phyloP scores from a whole-genome alignment of 2,888 invertebrate species.

The Pimpla rufipes region DNA sequence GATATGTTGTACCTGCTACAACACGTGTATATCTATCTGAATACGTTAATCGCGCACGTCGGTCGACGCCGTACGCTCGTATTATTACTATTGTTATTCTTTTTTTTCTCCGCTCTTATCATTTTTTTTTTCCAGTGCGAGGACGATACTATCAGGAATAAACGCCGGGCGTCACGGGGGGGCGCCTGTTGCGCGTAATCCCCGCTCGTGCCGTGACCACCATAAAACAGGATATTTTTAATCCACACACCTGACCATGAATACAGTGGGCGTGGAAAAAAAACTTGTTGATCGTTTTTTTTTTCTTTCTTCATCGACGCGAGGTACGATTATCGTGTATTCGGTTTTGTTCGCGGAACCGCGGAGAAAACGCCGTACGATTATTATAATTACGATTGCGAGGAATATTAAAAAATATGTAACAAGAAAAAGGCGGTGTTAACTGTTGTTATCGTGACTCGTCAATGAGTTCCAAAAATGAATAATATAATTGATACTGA shows the following conservation, averaged over 20 bases:
- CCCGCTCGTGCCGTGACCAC: conserved; percentile 14
- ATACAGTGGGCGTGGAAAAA: not conserved
- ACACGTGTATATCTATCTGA: not conserved
- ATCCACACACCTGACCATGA: not conserved
- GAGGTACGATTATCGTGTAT: not conserved
- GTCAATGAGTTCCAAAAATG: too few species aligned
- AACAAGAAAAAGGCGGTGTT: too few species aligned
- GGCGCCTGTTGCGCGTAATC: conserved; percentile 53
- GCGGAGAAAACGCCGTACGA: not conserved
- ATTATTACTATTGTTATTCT: conserved; percentile 13
- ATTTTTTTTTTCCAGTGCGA: conserved; percentile 18
- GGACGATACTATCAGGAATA: conserved; percentile 32
- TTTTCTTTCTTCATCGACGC: not conserved
- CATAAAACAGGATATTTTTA: not conserved
- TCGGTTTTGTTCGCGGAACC: not conserved
- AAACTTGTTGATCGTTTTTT: not conserved
- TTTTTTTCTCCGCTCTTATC: not conserved
- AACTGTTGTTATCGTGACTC: too few species aligned
- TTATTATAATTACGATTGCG: not conserved
- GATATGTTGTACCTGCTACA: conserved; percentile 23
- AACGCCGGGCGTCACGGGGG: conserved; percentile 15
- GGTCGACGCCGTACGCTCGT: not conserved
- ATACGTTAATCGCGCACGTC: conserved; percentile 17
- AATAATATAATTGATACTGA: too few species aligned
- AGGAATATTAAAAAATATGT: too few species aligned